Evolutionary conservation across 2,113 vertebrate species (phyloP).

Genomic region (Chlorocebus sabaeus): DNA sequence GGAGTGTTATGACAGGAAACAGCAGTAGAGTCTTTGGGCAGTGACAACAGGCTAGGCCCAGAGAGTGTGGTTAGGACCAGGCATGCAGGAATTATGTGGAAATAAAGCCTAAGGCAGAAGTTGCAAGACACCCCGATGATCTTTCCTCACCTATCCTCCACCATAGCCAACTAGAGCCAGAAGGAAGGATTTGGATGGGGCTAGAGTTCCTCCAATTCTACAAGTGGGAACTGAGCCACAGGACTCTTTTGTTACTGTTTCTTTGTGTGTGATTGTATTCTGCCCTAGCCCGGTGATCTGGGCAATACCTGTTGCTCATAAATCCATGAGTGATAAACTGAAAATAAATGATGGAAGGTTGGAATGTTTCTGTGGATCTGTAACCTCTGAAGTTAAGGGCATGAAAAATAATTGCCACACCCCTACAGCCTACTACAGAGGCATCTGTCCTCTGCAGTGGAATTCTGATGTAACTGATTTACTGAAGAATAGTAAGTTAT

Average conservation of each 20-base stretch:
- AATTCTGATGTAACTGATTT: not conserved
- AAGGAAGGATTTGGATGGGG: not conserved
- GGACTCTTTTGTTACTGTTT: not conserved
- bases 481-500: not conserved
- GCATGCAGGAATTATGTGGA: not conserved
- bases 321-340: constrained; percentile 11
- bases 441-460: not conserved
- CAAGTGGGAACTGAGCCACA: not conserved
- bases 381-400: not conserved
- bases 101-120: not conserved
- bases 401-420: not conserved
- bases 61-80: not conserved
- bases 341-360: not conserved
- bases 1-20: not conserved
- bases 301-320: not conserved
- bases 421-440: not conserved
- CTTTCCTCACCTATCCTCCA: not conserved
- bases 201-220: not conserved
- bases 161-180: not conserved
- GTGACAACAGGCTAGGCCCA: not conserved
- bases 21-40: not conserved
- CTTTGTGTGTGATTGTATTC: not conserved
- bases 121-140: not conserved
- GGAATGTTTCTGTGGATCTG: not conserved
- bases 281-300: not conserved